Evolutionary conservation across 2,797 vertebrate genomes (phyloP).

Genomic region (Tenualosa ilisha): DNA sequence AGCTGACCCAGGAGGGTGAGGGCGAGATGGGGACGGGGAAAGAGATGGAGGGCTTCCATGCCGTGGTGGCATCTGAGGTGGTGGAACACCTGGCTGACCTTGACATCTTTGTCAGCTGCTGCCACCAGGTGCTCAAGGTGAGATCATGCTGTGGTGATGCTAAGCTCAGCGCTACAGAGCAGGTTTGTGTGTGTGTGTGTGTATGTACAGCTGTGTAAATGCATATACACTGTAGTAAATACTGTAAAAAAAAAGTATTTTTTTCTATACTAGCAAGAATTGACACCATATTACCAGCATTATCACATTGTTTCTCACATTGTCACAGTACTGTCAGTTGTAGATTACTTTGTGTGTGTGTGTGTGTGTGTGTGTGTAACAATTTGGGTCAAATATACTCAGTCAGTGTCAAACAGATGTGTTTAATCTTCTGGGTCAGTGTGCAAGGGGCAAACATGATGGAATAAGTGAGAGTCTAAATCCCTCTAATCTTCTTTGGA

Average conservation of each 20-base stretch:
- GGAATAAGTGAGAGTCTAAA: constrained; percentile 25
- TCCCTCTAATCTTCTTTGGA: constrained; percentile 42
- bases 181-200: neutral
- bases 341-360: neutral
- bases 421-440: constrained; percentile 58
- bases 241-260: too few relatives aligned
- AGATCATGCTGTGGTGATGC: constrained; percentile 43
- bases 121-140: constrained; percentile 87
- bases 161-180: neutral
- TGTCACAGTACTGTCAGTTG: neutral
- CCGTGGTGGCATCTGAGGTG: constrained; percentile 92
- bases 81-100: constrained; percentile 91
- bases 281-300: too few relatives aligned
- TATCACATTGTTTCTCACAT: too few relatives aligned
- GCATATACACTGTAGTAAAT: too few relatives aligned
- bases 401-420: constrained; percentile 34
- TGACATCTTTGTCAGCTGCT: constrained; percentile 86
- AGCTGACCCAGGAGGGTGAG: constrained; percentile 73
- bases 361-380: constrained; percentile 25
- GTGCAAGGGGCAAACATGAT: constrained; percentile 32
- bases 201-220: constrained; percentile 26
- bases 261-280: too few relatives aligned
- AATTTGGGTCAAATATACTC: constrained; percentile 33
- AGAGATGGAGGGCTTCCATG: constrained; percentile 79
- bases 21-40: constrained; percentile 59